These are phyloP conservation scores for Paralichthys olivaceus DNA, from an alignment of 2,113 vertebrate genomes.

Conservation along the genomic window DNA sequence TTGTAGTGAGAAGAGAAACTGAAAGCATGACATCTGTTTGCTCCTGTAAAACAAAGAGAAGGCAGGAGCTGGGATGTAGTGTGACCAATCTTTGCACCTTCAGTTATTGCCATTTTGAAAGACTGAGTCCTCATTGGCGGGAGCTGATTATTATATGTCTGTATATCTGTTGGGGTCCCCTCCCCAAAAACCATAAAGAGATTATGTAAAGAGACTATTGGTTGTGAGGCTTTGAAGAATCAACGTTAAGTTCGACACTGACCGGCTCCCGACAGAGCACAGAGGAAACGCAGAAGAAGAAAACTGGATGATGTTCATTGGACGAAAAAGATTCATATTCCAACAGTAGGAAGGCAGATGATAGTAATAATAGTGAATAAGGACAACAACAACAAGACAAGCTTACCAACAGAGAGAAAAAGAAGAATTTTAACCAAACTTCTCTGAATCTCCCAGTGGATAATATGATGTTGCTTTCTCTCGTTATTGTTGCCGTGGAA, in stretches of 20 bases:
- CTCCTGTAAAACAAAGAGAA: conserved; percentile 45
- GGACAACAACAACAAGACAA: conserved; percentile 55
- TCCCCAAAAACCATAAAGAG: conserved; percentile 64
- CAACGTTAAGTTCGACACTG: conserved; percentile 54
- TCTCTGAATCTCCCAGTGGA: conserved; percentile 66
- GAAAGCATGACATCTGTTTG: conserved; percentile 51
- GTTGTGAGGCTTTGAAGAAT: conserved; percentile 71
- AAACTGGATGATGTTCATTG: conserved; percentile 44
- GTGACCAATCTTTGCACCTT: conserved; percentile 81
- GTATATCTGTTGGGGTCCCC: conserved; percentile 58
- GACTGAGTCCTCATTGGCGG: conserved; percentile 60
- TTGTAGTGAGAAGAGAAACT: conserved; percentile 71
- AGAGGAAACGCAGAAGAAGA: conserved; percentile 54
- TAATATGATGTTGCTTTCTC: conserved; percentile 77
- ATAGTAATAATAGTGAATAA: conserved; percentile 25
- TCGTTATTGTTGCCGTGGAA: conserved; percentile 77
- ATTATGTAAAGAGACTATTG: conserved; percentile 72
- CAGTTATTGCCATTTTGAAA: conserved; percentile 70
- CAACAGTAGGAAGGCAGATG: conserved; percentile 41
- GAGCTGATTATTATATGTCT: conserved; percentile 68
- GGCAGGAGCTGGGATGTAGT: conserved; percentile 55
- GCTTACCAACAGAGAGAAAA: conserved; percentile 52
- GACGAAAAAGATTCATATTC: conserved; percentile 47
- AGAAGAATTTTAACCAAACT: conserved; percentile 65
- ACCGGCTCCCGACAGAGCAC: conserved; percentile 49